Percentiles rank a stretch among this genome's conserved stretches.
phyloP scores from a whole-genome alignment of 2,797 vertebrate genomes.

The Sebastes hubbsi region DNA sequence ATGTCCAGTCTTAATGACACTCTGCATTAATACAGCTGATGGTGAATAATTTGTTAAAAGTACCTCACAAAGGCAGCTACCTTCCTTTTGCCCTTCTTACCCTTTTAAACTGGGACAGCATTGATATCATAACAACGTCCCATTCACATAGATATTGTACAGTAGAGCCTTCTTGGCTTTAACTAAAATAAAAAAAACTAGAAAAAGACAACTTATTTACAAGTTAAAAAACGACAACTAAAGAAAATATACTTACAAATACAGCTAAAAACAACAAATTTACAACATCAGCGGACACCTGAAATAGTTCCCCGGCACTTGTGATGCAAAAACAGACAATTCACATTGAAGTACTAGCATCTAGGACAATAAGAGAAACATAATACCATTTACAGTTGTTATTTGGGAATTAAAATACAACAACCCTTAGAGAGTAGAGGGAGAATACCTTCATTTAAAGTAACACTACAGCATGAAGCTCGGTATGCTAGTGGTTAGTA shows the following conservation, averaged over 20 bases:
- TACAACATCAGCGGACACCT: conserved; percentile 68
- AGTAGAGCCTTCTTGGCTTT: conserved; percentile 17
- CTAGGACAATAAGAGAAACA: conserved; percentile 47
- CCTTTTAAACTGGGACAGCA: conserved; percentile 22
- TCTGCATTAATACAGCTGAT: background rate
- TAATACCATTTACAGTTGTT: conserved; percentile 59
- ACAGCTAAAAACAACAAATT: conserved; percentile 34
- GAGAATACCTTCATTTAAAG: conserved; percentile 80
- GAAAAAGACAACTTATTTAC: conserved; percentile 52
- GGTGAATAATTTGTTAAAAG: conserved; percentile 5
- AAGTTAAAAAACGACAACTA: conserved; percentile 33
- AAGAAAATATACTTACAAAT: conserved; percentile 30
- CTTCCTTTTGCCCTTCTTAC: conserved; percentile 15
- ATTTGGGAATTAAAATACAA: conserved; percentile 53
- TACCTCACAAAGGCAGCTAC: background rate
- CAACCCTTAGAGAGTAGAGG: conserved; percentile 39
- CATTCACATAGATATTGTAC: conserved; percentile 49
- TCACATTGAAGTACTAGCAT: conserved; percentile 75
- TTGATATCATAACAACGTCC: conserved; percentile 30
- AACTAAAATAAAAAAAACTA: conserved; percentile 42
- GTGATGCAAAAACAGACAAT: conserved; percentile 64
- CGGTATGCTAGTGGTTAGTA: conserved; percentile 35
- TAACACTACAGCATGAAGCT: conserved; percentile 46
- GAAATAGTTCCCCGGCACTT: conserved; percentile 77
- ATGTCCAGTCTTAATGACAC: background rate